A percentile compares a stretch with the other conserved stretches of the same genome.
Evolutionary conservation across 2,797 vertebrate genomes (phyloP).

Genomic region (Ptychadena robeensis): DNA sequence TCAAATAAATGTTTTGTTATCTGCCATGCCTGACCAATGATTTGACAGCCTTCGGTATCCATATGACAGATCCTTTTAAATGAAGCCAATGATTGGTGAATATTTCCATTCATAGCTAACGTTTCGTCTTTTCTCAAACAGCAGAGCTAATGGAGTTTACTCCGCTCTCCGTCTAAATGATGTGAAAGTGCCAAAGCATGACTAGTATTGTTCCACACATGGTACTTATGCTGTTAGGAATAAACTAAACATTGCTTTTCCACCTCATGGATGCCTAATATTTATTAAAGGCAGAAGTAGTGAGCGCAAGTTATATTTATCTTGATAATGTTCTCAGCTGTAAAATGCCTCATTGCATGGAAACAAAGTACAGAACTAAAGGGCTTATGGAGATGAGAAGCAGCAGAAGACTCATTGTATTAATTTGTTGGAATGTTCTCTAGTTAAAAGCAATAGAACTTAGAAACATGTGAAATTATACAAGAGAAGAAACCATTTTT

Average conservation of each 20-base stretch:
- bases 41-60: not conserved
- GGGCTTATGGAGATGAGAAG: conserved; percentile 49
- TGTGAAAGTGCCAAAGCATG: conserved; percentile 39
- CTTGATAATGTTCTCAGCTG: conserved; percentile 54
- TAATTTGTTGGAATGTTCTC: conserved; percentile 30
- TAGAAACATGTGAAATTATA: conserved; percentile 11
- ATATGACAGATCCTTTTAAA: not conserved
- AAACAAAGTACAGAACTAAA: conserved; percentile 52
- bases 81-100: not conserved
- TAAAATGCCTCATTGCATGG: conserved; percentile 60
- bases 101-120: not conserved
- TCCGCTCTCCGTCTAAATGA: conserved; percentile 35
- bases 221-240: conserved; percentile 34
- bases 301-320: conserved; percentile 37
- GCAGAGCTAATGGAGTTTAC: conserved; percentile 27
- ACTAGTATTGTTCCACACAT: conserved; percentile 43
- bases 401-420: conserved; percentile 26
- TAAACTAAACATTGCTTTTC: conserved; percentile 57
- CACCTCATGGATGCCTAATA: conserved; percentile 56
- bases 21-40: not conserved
- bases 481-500: not conserved
- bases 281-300: conserved; percentile 51
- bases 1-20: not conserved
- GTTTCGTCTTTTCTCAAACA: not conserved
- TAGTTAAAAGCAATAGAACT: conserved; percentile 2